Percentiles rank a stretch among this genome's conserved stretches.
Conservation (phyloP, 2,888 invertebrate genomes). For the Isotomurus palustris region DNA sequence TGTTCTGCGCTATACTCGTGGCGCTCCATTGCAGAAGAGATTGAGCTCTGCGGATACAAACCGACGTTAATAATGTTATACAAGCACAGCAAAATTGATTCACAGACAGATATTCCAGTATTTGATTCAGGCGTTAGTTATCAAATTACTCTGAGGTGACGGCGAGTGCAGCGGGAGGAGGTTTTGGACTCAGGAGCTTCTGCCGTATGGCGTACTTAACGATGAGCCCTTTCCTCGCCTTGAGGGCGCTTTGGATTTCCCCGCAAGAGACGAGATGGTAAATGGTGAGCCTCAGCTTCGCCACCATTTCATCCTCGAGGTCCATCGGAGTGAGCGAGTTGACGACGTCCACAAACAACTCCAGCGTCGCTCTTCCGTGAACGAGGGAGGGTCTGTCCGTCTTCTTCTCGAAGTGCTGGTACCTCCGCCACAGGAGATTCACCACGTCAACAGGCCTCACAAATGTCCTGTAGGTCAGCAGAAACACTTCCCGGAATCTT, state of each 20-base stretch:
- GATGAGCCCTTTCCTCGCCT: conserved; percentile 80
- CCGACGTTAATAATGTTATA: neutral
- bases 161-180: conserved; percentile 54
- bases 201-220: conserved; percentile 67
- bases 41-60: conserved; percentile 50
- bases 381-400: conserved; percentile 42
- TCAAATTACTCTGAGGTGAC: conserved; percentile 57
- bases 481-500: conserved; percentile 94
- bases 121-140: neutral
- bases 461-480: conserved; percentile 95
- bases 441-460: conserved; percentile 81
- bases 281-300: conserved; percentile 85
- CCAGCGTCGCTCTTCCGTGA: conserved; percentile 80
- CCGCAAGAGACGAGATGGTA: conserved; percentile 88
- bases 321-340: conserved; percentile 90
- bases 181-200: conserved; percentile 55
- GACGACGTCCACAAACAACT: conserved; percentile 87
- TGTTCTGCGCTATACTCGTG: conserved; percentile 92
- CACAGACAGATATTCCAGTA: neutral
- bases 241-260: conserved; percentile 85
- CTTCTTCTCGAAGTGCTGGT: conserved; percentile 59
- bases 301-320: conserved; percentile 71
- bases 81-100: neutral
- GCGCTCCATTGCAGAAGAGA: conserved; percentile 89
- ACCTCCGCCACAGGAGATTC: conserved; percentile 75